phyloP scores from a whole-genome alignment of 2,797 vertebrate species.

The Eidolon dupreanum region DNA sequence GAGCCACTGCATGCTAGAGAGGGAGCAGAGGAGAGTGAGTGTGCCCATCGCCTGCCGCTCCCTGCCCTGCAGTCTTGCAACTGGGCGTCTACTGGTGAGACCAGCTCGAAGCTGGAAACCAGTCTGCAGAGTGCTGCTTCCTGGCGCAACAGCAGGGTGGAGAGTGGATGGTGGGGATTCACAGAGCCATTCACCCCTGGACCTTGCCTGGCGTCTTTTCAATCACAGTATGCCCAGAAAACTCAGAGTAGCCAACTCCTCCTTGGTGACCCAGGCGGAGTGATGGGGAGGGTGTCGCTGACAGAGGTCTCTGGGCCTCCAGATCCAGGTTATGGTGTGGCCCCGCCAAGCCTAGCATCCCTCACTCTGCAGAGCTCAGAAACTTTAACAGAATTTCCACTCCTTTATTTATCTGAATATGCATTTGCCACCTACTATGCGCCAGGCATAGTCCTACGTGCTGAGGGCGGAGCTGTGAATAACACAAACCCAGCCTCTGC shows the following conservation, averaged over 20 bases:
- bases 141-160: background rate
- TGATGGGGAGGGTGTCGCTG: rapidly evolving
- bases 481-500: background rate
- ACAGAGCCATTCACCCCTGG: background rate
- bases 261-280: background rate
- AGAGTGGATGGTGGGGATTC: background rate
- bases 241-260: background rate
- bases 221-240: background rate
- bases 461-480: background rate
- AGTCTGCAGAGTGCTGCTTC: background rate
- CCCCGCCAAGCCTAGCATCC: background rate
- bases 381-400: background rate
- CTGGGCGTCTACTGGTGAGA: background rate
- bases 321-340: background rate
- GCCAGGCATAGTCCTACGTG: background rate
- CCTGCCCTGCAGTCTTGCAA: background rate
- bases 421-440: background rate
- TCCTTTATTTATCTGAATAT: background rate
- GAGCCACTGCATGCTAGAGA: rapidly evolving
- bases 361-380: background rate
- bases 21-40: rapidly evolving
- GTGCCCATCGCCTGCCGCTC: rapidly evolving
- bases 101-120: background rate
- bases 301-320: background rate
- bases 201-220: background rate